Percentiles rank a stretch among this genome's conserved stretches.
Conservation (phyloP, 2,888 invertebrate species). For the Tyria jacobaeae region DNA sequence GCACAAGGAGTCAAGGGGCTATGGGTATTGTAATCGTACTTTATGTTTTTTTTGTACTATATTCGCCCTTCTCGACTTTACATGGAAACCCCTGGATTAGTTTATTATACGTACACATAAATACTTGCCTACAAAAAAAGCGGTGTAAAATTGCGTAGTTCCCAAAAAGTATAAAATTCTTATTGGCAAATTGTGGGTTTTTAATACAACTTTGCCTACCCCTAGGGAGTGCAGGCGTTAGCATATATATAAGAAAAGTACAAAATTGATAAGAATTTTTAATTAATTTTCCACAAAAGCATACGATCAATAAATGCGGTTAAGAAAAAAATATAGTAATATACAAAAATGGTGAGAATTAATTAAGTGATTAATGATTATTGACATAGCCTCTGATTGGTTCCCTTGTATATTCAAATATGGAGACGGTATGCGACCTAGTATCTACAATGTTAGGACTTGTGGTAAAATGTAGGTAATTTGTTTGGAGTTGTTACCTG, state of each 20-base stretch:
- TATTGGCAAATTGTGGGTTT: no score
- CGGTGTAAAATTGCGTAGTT: no score
- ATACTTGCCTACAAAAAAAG: no score
- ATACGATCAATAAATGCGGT: conserved; percentile 15
- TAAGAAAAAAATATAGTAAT: conserved; percentile 24
- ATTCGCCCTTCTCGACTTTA: no score
- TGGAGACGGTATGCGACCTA: conserved; percentile 35
- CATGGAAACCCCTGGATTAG: no score
- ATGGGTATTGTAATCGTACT: no score
- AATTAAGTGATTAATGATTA: conserved; percentile 50
- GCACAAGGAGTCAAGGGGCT: no score
- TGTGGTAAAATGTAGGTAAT: conserved; percentile 9
- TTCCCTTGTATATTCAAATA: conserved; percentile 45
- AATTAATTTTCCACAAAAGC: conserved; percentile 29
- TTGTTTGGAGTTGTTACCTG: neutral
- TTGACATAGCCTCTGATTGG: conserved; percentile 11
- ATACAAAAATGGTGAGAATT: conserved; percentile 35
- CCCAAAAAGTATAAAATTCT: no score
- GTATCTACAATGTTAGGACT: conserved; percentile 12
- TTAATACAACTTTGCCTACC: no score
- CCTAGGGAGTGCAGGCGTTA: no score
- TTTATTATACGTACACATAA: no score
- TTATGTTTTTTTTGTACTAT: no score
- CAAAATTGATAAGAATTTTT: conserved; percentile 15
- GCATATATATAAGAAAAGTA: neutral